Evolutionary conservation across 2,113 vertebrate genomes (phyloP).

Genomic region (Malurus alboscapulatus): DNA sequence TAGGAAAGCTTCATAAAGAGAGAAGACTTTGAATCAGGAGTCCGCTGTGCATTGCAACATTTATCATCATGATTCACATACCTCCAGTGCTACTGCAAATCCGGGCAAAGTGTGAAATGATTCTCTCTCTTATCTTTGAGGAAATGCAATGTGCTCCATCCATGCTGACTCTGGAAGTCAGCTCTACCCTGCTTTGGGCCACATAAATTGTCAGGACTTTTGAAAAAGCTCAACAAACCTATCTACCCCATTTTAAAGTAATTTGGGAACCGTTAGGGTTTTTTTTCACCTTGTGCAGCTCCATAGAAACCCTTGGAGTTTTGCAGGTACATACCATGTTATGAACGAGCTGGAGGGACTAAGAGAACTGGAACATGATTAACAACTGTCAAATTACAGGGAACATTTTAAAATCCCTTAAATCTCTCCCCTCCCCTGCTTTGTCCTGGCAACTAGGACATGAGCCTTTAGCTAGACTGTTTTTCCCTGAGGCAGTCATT

Average conservation of each 20-base stretch:
- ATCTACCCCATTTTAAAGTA: not conserved
- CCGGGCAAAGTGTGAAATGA: not conserved
- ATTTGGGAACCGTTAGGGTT: not conserved
- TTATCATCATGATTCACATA: not conserved
- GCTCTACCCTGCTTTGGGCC: not conserved
- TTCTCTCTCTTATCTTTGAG: not conserved
- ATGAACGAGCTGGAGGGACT: not conserved
- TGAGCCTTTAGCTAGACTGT: not conserved
- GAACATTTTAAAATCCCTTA: not conserved
- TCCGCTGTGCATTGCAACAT: not conserved
- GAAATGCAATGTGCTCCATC: not conserved
- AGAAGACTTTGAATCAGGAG: not conserved
- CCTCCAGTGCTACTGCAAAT: not conserved
- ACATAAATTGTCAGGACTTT: not conserved
- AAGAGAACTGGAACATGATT: not conserved
- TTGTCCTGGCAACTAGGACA: not conserved
- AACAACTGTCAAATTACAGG: not conserved
- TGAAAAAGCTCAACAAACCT: not conserved
- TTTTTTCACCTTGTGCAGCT: not conserved
- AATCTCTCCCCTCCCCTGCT: not conserved
- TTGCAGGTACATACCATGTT: not conserved
- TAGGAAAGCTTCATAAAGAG: not conserved
- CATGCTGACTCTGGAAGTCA: not conserved
- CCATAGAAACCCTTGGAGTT: not conserved
- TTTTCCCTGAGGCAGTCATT: not conserved